Evolutionary conservation across 2,888 invertebrate species (phyloP).

Genomic region (Andrena trimmerana): DNA sequence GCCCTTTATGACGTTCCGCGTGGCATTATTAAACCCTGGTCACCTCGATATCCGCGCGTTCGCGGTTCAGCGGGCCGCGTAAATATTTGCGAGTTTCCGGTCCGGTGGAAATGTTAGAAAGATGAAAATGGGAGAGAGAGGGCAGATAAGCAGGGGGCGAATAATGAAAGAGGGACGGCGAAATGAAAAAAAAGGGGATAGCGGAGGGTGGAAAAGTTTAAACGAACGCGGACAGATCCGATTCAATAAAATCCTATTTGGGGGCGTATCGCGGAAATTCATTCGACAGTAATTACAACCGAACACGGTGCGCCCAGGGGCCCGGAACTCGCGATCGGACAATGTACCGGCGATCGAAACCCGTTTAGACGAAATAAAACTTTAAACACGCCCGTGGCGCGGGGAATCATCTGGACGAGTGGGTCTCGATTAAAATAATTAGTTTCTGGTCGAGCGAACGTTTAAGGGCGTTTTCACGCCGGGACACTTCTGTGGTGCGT

Average conservation of each 20-base stretch:
- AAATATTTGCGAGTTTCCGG: slow-evolving; percentile 58
- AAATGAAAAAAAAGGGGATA: background rate
- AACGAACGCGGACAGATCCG: slow-evolving; percentile 47
- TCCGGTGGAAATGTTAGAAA: slow-evolving; percentile 8
- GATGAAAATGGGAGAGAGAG: background rate
- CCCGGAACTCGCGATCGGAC: slow-evolving; percentile 18
- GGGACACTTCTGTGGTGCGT: background rate
- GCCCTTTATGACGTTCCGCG: slow-evolving; percentile 26
- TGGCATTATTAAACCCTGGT: slow-evolving; percentile 59
- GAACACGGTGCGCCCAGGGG: slow-evolving; percentile 20
- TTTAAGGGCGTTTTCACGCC: background rate
- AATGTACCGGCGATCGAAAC: slow-evolving; percentile 29
- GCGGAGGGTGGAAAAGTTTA: slow-evolving; percentile 35
- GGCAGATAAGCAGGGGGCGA: too few species aligned
- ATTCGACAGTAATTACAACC: slow-evolving; percentile 66
- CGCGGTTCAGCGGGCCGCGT: slow-evolving; percentile 41
- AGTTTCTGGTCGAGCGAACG: slow-evolving; percentile 23
- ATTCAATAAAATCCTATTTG: slow-evolving; percentile 71
- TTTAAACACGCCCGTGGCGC: slow-evolving; percentile 38
- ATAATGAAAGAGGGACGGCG: background rate
- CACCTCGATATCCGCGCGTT: slow-evolving; percentile 28
- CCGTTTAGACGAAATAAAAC: slow-evolving; percentile 62
- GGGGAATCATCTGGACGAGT: slow-evolving; percentile 20
- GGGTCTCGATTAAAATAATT: slow-evolving; percentile 57
- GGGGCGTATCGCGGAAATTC: slow-evolving; percentile 57